Conservation (phyloP, 2,888 invertebrate genomes). For the Leistus spinibarbis region DNA sequence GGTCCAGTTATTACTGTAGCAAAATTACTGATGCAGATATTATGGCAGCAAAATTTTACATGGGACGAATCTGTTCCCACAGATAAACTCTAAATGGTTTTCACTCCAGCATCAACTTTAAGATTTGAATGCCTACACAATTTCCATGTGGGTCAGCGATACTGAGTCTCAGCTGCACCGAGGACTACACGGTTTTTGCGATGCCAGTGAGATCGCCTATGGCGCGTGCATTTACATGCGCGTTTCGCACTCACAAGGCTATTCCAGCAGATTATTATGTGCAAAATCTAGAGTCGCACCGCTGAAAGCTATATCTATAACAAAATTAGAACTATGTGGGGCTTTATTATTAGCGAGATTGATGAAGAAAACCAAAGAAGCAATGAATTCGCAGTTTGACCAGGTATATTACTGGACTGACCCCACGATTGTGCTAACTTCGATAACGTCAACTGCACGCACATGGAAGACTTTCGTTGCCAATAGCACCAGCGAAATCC, state of each 20-base stretch:
- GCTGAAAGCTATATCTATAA: constrained; percentile 10
- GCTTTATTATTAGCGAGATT: constrained; percentile 7
- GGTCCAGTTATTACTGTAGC: constrained; percentile 1
- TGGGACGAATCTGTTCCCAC: constrained; percentile 15
- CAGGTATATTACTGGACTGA: constrained; percentile 41
- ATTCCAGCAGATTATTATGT: no score
- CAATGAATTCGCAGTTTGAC: no score
- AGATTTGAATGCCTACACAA: background rate
- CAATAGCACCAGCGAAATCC: constrained; percentile 41
- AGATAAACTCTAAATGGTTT: constrained; percentile 5
- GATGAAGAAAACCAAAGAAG: background rate
- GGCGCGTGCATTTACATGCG: no score
- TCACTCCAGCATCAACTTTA: background rate
- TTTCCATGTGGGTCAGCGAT: background rate
- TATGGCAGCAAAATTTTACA: background rate
- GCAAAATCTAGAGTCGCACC: constrained; percentile 3
- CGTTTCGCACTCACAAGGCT: no score
- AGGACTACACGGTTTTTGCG: no score
- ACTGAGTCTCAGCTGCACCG: no score
- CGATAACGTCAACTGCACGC: constrained; percentile 29
- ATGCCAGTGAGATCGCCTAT: no score
- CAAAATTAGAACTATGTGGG: constrained; percentile 11
- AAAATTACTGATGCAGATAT: constrained; percentile 6
- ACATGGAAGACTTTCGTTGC: constrained; percentile 42
- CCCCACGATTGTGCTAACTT: constrained; percentile 37